Evolutionary conservation across 1,140 invertebrate species (phyloP), one percentile per base, ranked within the genome.

Genomic region (Triops cancriformis): DNA sequence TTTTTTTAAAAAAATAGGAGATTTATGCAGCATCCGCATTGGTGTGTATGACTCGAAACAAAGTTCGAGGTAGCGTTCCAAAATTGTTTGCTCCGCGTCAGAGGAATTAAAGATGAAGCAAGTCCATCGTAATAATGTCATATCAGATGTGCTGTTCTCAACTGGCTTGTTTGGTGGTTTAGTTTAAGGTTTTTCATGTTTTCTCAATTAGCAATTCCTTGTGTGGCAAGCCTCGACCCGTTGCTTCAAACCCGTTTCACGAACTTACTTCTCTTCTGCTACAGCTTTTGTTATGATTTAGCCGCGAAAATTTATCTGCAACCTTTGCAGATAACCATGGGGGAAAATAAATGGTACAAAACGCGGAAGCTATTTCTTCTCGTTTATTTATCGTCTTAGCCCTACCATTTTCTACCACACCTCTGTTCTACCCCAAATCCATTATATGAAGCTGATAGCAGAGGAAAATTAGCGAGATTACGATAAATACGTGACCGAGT

Each of bases 201-300:
- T 64, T 64, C 51, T 64, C 51, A 64, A 64, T 64, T 64, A 64
- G 51, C 51, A 64, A 64, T 64, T 64, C 51, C n/a, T 64, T 23
- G 51, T 64, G 14, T 23, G 51, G 51, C 51, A 64, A 64, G 51
- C 10, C 23, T 4, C 51, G 51, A 64, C 51, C 51, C 51, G 51
- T 64, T 64, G 51, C 51, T 64, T 4, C 0, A 64, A 64, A 64
- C 51, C 23, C 51, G 51, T 64, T 64, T 64, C 2, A 64, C 23
- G 51, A 64, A 64, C 51, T 64, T 18, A 23, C 5, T 64, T 14
- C 6, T 23, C 14, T 64, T 64, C 51, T 64, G 18, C 51, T 64
- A 64, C 6, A 64, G 31, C 51, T 64, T 64, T 64, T 23, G 51
- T 64, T 64, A 5, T 23, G 51, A 18, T 64, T 64, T 64, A 23